Conservation (phyloP, 2,888 invertebrate species). For the Aleiodes alternator region DNA sequence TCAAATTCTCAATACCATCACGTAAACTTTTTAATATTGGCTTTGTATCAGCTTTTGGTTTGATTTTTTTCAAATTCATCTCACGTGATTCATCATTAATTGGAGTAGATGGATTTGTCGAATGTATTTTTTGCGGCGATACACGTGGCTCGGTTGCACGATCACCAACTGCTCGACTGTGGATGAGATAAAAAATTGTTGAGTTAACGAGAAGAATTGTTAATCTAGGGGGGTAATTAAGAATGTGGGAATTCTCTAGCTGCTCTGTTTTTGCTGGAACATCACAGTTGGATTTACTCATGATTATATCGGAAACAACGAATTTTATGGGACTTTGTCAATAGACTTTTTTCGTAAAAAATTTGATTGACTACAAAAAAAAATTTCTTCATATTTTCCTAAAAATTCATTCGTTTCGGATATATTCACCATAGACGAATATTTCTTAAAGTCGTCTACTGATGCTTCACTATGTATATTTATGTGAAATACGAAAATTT, state of each 20-base stretch:
- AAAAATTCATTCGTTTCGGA: too few relatives aligned
- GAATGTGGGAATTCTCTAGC: neutral
- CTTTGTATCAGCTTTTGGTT: conserved; percentile 70
- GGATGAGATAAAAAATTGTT: conserved; percentile 27
- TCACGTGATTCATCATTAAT: conserved; percentile 67
- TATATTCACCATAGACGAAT: too few relatives aligned
- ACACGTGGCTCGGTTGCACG: conserved; percentile 73
- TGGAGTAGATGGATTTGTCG: conserved; percentile 49
- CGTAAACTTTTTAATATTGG: conserved; percentile 71
- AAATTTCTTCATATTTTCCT: too few relatives aligned
- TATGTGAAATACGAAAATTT: too few relatives aligned
- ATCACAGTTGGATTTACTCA: too few relatives aligned
- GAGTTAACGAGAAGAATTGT: neutral
- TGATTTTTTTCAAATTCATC: conserved; percentile 72
- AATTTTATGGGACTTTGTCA: too few relatives aligned
- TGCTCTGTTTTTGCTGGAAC: too few relatives aligned
- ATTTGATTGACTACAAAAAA: too few relatives aligned
- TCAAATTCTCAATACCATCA: conserved; percentile 70
- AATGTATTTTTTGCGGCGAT: conserved; percentile 68
- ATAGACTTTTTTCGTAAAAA: too few relatives aligned
- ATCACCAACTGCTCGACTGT: conserved; percentile 71
- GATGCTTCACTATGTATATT: too few relatives aligned
- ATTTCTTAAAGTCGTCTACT: too few relatives aligned
- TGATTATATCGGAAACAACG: too few relatives aligned
- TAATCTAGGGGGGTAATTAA: neutral